A percentile compares a stretch with the other conserved stretches of the same genome.
Conservation (phyloP, 1,140 invertebrate genomes). For the Cotesia typhae region DNA sequence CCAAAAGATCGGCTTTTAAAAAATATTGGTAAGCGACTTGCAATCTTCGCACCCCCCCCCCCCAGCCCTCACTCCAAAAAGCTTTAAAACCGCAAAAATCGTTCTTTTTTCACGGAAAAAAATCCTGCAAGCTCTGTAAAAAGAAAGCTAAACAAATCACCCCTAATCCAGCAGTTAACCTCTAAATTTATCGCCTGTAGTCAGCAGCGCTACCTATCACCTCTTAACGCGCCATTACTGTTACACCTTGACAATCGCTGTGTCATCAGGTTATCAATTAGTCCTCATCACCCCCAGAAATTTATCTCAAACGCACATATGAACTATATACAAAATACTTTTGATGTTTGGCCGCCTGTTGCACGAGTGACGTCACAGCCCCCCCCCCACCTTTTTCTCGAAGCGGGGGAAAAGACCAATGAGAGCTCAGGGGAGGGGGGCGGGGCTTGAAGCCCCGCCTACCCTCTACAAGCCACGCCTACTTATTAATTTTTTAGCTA, state of each 20-base stretch:
- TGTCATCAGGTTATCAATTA: constrained; percentile 66
- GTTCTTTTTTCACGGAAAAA: too few relatives aligned
- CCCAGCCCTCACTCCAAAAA: too few relatives aligned
- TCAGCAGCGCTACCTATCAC: constrained; percentile 50
- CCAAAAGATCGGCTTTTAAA: too few relatives aligned
- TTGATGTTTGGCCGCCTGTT: constrained; percentile 56
- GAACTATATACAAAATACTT: neutral
- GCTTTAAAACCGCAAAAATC: too few relatives aligned
- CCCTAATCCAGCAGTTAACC: constrained; percentile 5
- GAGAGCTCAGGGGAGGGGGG: too few relatives aligned
- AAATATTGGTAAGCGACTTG: too few relatives aligned
- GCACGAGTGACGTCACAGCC: constrained; percentile 58
- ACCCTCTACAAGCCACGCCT: constrained; percentile 62
- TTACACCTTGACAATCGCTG: constrained; percentile 64
- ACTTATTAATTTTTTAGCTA: constrained; percentile 62
- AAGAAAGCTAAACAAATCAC: too few relatives aligned
- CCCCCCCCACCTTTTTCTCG: constrained; percentile 17
- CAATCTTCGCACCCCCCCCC: too few relatives aligned
- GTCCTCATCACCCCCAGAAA: constrained; percentile 59
- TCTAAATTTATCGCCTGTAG: too few relatives aligned
- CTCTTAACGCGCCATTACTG: constrained; percentile 65
- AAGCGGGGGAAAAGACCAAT: too few relatives aligned
- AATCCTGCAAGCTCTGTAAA: too few relatives aligned
- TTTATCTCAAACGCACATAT: neutral
- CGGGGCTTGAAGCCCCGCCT: constrained; percentile 54